Conservation (phyloP, 2,888 invertebrate species). For the Dolomedes plantarius region DNA sequence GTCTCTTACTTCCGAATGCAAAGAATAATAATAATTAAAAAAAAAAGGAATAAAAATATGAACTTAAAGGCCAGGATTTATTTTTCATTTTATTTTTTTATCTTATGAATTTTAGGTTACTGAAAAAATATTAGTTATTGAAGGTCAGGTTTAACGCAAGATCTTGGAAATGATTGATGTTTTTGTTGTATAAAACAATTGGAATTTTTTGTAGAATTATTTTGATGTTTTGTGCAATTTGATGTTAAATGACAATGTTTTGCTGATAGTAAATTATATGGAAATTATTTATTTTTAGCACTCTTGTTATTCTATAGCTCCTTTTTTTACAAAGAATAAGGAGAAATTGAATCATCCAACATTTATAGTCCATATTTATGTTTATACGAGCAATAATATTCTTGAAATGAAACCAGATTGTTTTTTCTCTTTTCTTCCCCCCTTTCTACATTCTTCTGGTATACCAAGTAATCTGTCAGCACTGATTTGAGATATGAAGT, state of each 20-base stretch:
- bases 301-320: conserved; percentile 34
- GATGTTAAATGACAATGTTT: conserved; percentile 59
- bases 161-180: conserved; percentile 44
- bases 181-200: conserved; percentile 47
- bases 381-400: conserved; percentile 32
- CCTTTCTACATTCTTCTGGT: conserved; percentile 22
- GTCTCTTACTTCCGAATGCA: conserved; percentile 22
- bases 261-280: conserved; percentile 59
- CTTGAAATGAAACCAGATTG: conserved; percentile 19
- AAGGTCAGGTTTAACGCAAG: conserved; percentile 12
- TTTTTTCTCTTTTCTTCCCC: background rate
- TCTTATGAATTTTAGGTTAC: background rate
- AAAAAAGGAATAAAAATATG: too few species aligned
- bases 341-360: background rate
- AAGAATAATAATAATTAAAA: too few species aligned
- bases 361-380: conserved; percentile 13
- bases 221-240: conserved; percentile 58
- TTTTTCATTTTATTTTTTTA: background rate
- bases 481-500: conserved; percentile 22
- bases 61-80: too few species aligned
- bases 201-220: conserved; percentile 31
- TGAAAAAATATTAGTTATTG: background rate
- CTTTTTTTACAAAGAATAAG: background rate
- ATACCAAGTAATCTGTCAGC: conserved; percentile 37
- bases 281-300: conserved; percentile 45